Evolutionary conservation across 2,797 vertebrate genomes (phyloP).

Genomic region (Spinibarbus caldwelli): DNA sequence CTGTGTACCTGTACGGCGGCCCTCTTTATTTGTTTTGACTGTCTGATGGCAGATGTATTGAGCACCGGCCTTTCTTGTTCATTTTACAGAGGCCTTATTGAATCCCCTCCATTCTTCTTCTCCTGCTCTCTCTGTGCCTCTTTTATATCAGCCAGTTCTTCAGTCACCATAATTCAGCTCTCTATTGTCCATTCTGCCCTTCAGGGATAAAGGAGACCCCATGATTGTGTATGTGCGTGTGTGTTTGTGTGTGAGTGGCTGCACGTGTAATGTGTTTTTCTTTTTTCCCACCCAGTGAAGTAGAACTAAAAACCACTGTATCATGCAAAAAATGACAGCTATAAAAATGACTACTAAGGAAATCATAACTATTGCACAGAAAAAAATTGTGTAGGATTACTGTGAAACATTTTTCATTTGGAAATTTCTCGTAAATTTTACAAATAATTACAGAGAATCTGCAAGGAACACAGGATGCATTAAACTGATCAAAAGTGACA

Average conservation of each 20-base stretch:
- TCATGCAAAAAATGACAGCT: not conserved
- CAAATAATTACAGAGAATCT: not conserved
- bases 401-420: no score
- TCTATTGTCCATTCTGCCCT: constrained; percentile 69
- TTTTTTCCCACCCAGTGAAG: constrained; percentile 16
- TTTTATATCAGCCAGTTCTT: constrained; percentile 65
- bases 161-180: constrained; percentile 67
- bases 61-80: constrained; percentile 74
- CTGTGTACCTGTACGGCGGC: constrained; percentile 69
- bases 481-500: not conserved
- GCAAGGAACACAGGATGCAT: not conserved
- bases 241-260: constrained; percentile 2
- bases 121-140: constrained; percentile 47
- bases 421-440: not conserved
- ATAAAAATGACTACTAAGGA: not conserved
- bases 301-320: constrained; percentile 1
- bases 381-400: not conserved
- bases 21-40: constrained; percentile 79
- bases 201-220: constrained; percentile 58
- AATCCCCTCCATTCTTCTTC: constrained; percentile 60
- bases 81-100: constrained; percentile 72
- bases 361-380: not conserved
- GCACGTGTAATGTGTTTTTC: constrained; percentile 28
- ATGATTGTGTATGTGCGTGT: constrained; percentile 36
- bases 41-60: constrained; percentile 76